Base-by-base conservation (phyloP, 2,888 invertebrate genomes). In the Tetranychus piercei region DNA sequence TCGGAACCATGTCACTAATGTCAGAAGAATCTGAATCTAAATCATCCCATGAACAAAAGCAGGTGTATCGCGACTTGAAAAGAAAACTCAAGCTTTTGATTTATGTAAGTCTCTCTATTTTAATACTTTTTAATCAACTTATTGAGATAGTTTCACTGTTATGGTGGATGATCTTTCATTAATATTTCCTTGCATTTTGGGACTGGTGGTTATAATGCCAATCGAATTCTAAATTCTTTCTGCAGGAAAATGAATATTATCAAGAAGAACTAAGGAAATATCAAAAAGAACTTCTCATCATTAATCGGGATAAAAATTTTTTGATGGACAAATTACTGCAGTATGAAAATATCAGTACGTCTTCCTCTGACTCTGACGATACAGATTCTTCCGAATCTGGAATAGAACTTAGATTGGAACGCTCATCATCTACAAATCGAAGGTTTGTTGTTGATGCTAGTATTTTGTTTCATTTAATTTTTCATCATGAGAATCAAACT, bases 191-290 rank as follows among this genome's bases (percentile, higher is more conserved):
- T 55, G 9, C 55, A 2, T 15, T 55, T 55, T 6, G 55, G 15
- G 5, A 2, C 15, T 55, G 1, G 55, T 55, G 55, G 55, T 55
- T 55, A 1, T 55, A 15, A 15, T 55, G 55, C 15, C 2, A 15
- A 9, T 45, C 8, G 9, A 15, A 15, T 55, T 1, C 55, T 23
- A 74, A 22, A 71, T 9, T 20, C 23, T 9, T 44, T 73, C 70
- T 73, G 5, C 81, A 95, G 94, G 95, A 96, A 85, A 95, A 96
- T 84, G 95, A 96, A 84, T 91, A 92, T 81, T 94, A 94, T 81
- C 90, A 94, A 86, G 93, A 93, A 84, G 90, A 94, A 44, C 83
- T 96, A 67, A 86, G 91, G 76, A 89, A 89, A 75, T 89, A 91
- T 74, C 94, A 96, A 82, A 88, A 92, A 77, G 87, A 92, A 79